phyloP scores from a whole-genome alignment of 2,888 invertebrate genomes.

The Trachelus troglodyta region DNA sequence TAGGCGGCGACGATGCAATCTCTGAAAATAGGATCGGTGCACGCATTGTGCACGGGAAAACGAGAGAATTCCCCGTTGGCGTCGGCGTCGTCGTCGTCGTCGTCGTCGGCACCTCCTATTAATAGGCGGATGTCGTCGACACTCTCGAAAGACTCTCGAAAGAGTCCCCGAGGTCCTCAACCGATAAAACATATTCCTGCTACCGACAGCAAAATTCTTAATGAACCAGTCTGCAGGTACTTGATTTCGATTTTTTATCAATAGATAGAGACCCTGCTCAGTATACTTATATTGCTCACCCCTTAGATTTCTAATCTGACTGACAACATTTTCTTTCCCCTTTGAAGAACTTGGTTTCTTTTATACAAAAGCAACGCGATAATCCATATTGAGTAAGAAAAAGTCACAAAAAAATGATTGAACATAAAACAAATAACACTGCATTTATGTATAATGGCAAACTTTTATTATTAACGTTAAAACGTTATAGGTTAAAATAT shows the following conservation, averaged over 20 bases:
- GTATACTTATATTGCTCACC: neutral
- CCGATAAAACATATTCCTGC: neutral
- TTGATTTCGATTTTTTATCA: neutral
- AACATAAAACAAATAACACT: neutral
- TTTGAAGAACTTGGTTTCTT: neutral
- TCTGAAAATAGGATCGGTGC: conserved; percentile 62
- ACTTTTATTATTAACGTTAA: neutral
- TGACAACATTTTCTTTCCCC: neutral
- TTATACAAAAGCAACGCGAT: neutral
- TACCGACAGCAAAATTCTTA: neutral
- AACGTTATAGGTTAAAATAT: neutral
- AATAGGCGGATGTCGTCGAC: neutral
- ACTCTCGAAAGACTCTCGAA: neutral
- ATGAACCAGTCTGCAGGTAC: neutral
- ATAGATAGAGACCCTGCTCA: neutral
- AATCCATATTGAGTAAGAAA: neutral
- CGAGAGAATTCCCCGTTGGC: neutral
- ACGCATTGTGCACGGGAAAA: conserved; percentile 22
- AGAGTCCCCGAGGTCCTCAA: neutral
- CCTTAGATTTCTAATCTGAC: neutral
- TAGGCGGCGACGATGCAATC: conserved; percentile 46
- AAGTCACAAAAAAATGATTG: neutral
- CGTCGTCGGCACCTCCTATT: neutral
- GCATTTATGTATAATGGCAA: neutral
- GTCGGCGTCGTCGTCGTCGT: neutral